phyloP scores from a whole-genome alignment of 2,113 vertebrate species.

The Dascyllus trimaculatus region DNA sequence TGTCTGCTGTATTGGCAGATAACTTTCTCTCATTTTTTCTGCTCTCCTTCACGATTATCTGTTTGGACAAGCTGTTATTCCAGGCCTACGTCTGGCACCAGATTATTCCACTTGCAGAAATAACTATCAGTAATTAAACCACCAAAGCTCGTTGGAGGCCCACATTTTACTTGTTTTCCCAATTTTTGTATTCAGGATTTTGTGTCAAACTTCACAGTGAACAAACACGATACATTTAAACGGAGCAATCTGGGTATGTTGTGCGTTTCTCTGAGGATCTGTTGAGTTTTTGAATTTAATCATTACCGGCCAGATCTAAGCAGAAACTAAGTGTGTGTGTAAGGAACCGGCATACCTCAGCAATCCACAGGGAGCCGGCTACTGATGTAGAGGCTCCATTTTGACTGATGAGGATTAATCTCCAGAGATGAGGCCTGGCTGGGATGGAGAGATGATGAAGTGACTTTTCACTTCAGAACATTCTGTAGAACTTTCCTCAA shows the following conservation, averaged over 20 bases:
- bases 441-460: slow-evolving; percentile 27
- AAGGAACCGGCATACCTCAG: slow-evolving; percentile 15
- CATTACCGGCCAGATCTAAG: neutral
- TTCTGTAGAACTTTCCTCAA: slow-evolving; percentile 8
- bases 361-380: slow-evolving; percentile 39
- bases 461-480: slow-evolving; percentile 43
- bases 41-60: too few species aligned
- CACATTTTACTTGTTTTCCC: too few species aligned
- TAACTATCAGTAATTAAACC: too few species aligned
- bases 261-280: neutral
- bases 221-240: too few species aligned
- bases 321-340: neutral
- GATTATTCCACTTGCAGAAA: too few species aligned
- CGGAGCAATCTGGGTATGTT: neutral
- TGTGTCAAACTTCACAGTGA: too few species aligned
- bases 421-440: slow-evolving; percentile 25
- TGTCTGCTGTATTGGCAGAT: too few species aligned
- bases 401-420: slow-evolving; percentile 74
- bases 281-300: neutral
- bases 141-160: too few species aligned
- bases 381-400: slow-evolving; percentile 41
- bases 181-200: too few species aligned
- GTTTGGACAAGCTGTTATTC: too few species aligned
- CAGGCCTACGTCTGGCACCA: too few species aligned
- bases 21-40: too few species aligned